Evolutionary conservation across 2,888 invertebrate species (phyloP), one percentile per base, ranked within the genome.

Genomic region (Ferrisia virgata): DNA sequence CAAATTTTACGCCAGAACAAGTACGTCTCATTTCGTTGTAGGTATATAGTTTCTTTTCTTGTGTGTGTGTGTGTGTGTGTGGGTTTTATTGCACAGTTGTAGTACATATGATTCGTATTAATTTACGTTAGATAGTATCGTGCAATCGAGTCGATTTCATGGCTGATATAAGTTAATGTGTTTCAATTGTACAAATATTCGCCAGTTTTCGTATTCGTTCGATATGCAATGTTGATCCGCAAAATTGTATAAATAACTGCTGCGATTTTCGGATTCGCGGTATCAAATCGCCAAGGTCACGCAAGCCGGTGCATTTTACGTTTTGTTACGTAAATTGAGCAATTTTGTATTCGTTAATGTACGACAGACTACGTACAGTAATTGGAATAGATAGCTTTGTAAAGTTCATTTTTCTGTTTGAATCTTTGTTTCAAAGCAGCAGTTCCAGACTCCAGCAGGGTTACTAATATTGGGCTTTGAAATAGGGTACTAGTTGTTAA

Each of bases 1-100:
- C 87, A 81, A 86, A 88, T 78, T 85, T 87, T 72, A 47, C 22
- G 11, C 40, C 84, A 31, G 79, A 84, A 64, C 69, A 84, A 58
- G 84, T 84, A n/a, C 25, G 79, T 84, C 18, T n/a, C 53, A 13
- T 39, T 39, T 39, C 6, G 39, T 39, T 5, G 11, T 8, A 11
- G 39, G 39, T 39, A 39, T 8, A 8, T 39, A n/a, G n/a, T n/a
- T n/a, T 36, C 36, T 3, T 40, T 13, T 40, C 40, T 9, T 13
- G 11, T 6, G 36, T 36, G 36, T 36, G 36, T 6, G 4, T 36
- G 36, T 36, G 36, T 36, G 4, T 36, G n/a, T n/a, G n/a, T n/a
- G n/a, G n/a, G n/a, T n/a, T n/a, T n/a, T n/a, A n/a, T n/a, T n/a
- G n/a, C n/a, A n/a, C n/a, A n/a, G n/a, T n/a, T n/a, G n/a, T n/a